Conservation (phyloP, 1,140 invertebrate genomes). For the Megalopta genalis region DNA sequence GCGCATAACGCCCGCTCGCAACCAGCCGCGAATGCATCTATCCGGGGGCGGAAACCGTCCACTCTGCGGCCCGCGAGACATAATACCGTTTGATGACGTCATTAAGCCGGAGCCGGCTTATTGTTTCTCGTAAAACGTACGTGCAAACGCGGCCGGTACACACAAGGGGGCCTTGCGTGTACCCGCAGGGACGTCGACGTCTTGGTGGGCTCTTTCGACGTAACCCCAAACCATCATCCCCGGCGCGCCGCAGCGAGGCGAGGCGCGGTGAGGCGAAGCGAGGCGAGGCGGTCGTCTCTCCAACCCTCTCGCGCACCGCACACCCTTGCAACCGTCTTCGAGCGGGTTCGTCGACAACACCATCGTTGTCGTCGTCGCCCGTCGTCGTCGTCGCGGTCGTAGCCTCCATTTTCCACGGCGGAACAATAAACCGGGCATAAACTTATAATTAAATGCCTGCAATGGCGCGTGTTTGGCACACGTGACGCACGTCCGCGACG, state of each 20-base stretch:
- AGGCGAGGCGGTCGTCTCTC: background rate
- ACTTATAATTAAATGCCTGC: conserved; percentile 68
- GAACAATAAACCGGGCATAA: conserved; percentile 61
- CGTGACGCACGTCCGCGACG: conserved; percentile 19
- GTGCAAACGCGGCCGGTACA: conserved; percentile 42
- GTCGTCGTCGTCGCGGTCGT: background rate
- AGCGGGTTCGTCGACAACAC: background rate
- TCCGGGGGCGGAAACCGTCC: conserved; percentile 44
- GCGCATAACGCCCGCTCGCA: conserved; percentile 7
- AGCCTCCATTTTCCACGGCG: conserved; percentile 40
- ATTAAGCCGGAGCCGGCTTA: conserved; percentile 68
- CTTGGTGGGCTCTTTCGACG: conserved; percentile 10
- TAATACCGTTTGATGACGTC: conserved; percentile 70
- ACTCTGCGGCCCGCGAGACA: conserved; percentile 44
- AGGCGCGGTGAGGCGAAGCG: too few relatives aligned
- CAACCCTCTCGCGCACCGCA: background rate
- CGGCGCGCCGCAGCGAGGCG: too few relatives aligned
- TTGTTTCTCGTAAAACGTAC: conserved; percentile 70
- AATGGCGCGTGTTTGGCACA: conserved; percentile 51
- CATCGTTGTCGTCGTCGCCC: background rate
- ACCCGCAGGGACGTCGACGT: background rate
- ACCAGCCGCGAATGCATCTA: conserved; percentile 43
- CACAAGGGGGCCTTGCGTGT: background rate
- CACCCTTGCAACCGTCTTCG: background rate
- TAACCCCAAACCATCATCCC: conserved; percentile 33